These are phyloP conservation scores for Hirundichthys speculiger DNA, from an alignment of 2,113 vertebrate genomes.

Conservation along the genomic window DNA sequence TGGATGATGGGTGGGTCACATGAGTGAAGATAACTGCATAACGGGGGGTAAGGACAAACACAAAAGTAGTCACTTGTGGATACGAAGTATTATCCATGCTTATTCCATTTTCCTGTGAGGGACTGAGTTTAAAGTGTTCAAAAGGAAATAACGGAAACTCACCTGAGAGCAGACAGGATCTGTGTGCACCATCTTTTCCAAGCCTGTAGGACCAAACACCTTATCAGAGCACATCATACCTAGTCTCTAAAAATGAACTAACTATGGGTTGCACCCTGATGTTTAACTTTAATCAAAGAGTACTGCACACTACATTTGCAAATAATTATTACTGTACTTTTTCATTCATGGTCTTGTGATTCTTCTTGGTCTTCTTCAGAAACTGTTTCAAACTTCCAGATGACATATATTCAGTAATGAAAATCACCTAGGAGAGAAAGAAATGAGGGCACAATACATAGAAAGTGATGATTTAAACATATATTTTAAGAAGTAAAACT, in stretches of 20 bases:
- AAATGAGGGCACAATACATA: neutral
- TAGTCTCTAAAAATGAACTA: slow-evolving; percentile 2
- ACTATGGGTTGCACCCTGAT: neutral
- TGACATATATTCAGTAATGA: slow-evolving; percentile 99
- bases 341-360: slow-evolving; percentile 99
- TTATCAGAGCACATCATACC: slow-evolving; percentile 24
- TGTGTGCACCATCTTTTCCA: slow-evolving; percentile 99
- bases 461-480: neutral
- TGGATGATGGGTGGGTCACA: slow-evolving; percentile 83
- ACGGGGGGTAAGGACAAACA: slow-evolving; percentile 1
- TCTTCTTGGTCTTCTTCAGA: slow-evolving; percentile 99
- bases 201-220: slow-evolving; percentile 81
- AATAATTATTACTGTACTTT: slow-evolving; percentile 81
- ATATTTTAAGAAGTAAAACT: neutral
- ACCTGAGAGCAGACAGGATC: slow-evolving; percentile 97
- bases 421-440: slow-evolving; percentile 89
- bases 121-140: neutral
- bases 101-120: slow-evolving; percentile 3
- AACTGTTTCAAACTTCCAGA: slow-evolving; percentile 98
- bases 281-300: neutral
- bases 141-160: slow-evolving; percentile 36
- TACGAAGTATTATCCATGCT: neutral
- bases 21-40: slow-evolving; percentile 71
- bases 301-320: neutral
- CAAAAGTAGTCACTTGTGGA: neutral